Conservation (phyloP, 2,113 vertebrate species). For the Albula goreensis region DNA sequence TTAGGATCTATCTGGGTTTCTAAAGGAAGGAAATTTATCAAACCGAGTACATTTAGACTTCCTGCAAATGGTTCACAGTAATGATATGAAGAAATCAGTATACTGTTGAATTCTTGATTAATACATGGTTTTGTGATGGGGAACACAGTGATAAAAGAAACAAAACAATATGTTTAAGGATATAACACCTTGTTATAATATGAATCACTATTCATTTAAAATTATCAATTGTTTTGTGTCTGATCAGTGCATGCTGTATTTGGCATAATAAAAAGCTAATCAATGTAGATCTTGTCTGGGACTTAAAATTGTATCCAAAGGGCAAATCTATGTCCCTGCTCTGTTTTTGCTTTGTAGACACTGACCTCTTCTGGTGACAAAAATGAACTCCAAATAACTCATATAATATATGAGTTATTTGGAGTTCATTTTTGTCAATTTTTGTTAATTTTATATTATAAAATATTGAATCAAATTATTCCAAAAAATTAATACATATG, state of each 20-base stretch:
- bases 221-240: too few relatives aligned
- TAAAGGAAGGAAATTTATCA: background rate
- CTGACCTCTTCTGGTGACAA: conserved; percentile 41
- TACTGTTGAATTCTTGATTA: background rate
- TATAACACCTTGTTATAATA: too few relatives aligned
- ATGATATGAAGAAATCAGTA: background rate
- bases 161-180: too few relatives aligned
- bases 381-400: too few relatives aligned
- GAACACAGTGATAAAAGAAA: too few relatives aligned
- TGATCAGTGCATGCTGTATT: too few relatives aligned
- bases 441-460: too few relatives aligned
- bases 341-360: conserved; percentile 24
- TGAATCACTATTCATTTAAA: too few relatives aligned
- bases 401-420: too few relatives aligned
- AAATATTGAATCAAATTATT: background rate
- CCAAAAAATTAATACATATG: too few relatives aligned
- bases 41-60: background rate
- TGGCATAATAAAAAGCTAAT: too few relatives aligned
- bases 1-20: background rate
- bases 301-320: background rate
- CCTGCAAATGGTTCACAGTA: background rate
- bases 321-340: background rate
- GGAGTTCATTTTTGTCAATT: too few relatives aligned
- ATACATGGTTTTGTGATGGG: background rate
- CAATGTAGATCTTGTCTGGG: background rate